Evolutionary conservation across 2,888 invertebrate genomes (phyloP).

Genomic region (Synanthedon formicaeformis): DNA sequence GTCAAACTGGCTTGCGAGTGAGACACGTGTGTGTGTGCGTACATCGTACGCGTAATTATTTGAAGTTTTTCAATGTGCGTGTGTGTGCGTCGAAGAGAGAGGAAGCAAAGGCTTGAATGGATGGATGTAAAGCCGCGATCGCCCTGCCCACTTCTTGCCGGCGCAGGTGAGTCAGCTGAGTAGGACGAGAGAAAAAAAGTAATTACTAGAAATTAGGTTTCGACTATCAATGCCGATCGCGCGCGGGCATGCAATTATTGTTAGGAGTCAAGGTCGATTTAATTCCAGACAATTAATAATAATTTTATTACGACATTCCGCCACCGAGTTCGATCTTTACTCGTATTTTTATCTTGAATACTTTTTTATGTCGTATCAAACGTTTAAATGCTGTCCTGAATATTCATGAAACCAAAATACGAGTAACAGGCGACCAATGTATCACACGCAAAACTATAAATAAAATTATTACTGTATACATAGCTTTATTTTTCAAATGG

Average conservation of each 20-base stretch:
- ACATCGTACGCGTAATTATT: conserved; percentile 19
- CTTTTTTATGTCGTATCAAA: too few relatives aligned
- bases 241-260: background rate
- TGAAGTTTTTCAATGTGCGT: background rate
- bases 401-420: too few relatives aligned
- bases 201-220: background rate
- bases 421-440: too few relatives aligned
- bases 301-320: too few relatives aligned
- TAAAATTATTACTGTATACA: too few relatives aligned
- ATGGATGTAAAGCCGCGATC: conserved; percentile 5
- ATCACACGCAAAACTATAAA: too few relatives aligned
- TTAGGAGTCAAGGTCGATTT: background rate
- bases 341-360: too few relatives aligned
- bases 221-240: background rate
- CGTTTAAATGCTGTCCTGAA: too few relatives aligned
- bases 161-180: conserved; percentile 1
- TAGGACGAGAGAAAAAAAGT: background rate
- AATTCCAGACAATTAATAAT: background rate
- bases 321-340: too few relatives aligned
- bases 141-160: conserved; percentile 6
- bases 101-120: conserved; percentile 5
- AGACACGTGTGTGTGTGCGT: conserved; percentile 15
- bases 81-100: conserved; percentile 1
- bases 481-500: too few relatives aligned
- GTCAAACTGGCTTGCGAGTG: conserved; percentile 54